A percentile compares a stretch with the other conserved stretches of the same genome.
Conservation (phyloP, 2,797 vertebrate species). For the Natrix natrix region DNA sequence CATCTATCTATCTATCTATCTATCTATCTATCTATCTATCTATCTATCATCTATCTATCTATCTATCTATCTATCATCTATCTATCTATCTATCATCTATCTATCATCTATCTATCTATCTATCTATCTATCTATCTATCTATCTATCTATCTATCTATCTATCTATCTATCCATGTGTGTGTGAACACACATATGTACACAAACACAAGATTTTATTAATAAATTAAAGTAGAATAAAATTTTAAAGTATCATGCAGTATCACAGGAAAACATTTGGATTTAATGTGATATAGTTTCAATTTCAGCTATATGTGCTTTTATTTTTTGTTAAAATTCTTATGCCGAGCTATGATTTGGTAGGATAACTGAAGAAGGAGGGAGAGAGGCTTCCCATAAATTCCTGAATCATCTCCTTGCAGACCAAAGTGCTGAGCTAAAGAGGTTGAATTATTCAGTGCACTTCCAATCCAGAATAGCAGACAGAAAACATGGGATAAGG, state of each 20-base stretch:
- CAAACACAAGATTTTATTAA: background rate
- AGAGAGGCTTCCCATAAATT: background rate
- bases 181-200: background rate
- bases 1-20: too few relatives aligned
- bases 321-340: background rate
- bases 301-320: background rate
- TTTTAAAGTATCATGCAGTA: background rate
- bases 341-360: background rate
- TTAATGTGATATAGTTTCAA: background rate
- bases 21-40: too few relatives aligned
- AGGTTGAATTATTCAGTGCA: background rate
- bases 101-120: too few relatives aligned
- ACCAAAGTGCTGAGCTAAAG: background rate
- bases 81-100: too few relatives aligned
- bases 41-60: too few relatives aligned
- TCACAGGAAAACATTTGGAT: background rate
- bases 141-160: too few relatives aligned
- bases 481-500: background rate
- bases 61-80: too few relatives aligned
- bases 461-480: background rate
- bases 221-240: background rate
- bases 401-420: background rate
- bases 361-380: background rate
- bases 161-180: background rate
- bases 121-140: too few relatives aligned